phyloP scores from a whole-genome alignment of 1,140 invertebrate species.

The Lanistes nyassanus region DNA sequence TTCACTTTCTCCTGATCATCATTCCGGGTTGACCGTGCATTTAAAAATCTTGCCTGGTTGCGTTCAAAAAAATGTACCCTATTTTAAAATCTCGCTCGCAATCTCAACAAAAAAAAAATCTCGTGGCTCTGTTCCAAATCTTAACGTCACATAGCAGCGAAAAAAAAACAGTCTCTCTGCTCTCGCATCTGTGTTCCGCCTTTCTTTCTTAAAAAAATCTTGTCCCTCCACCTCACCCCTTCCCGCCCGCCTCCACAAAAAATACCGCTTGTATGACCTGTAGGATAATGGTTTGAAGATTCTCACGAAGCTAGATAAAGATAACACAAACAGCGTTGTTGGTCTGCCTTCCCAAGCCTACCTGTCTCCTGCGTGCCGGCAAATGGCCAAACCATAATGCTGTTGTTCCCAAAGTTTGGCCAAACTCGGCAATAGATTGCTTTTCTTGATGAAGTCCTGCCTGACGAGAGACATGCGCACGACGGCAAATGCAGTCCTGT shows the following conservation, averaged over 20 bases:
- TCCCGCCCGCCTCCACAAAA: neutral
- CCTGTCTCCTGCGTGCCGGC: too few relatives aligned
- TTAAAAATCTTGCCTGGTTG: too few relatives aligned
- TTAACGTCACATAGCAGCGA: too few relatives aligned
- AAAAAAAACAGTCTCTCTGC: too few relatives aligned
- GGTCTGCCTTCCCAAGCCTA: neutral
- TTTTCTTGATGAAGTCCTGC: neutral
- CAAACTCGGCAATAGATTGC: constrained; percentile 19
- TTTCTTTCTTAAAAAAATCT: too few relatives aligned
- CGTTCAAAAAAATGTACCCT: too few relatives aligned
- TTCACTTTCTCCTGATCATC: too few relatives aligned
- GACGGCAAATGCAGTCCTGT: neutral
- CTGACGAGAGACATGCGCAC: neutral
- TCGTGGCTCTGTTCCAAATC: too few relatives aligned
- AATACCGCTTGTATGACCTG: neutral
- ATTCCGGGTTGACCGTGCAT: too few relatives aligned
- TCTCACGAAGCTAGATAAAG: neutral
- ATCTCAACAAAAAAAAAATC: too few relatives aligned
- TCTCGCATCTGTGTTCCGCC: too few relatives aligned
- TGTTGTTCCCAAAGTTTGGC: constrained; percentile 14
- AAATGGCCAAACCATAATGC: constrained; percentile 14
- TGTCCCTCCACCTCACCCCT: neutral
- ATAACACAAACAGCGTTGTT: constrained; percentile 4
- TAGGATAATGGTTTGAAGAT: neutral
- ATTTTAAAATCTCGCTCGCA: too few relatives aligned